Conservation (phyloP, 2,113 vertebrate genomes). For the Notarius quadriscutis region DNA sequence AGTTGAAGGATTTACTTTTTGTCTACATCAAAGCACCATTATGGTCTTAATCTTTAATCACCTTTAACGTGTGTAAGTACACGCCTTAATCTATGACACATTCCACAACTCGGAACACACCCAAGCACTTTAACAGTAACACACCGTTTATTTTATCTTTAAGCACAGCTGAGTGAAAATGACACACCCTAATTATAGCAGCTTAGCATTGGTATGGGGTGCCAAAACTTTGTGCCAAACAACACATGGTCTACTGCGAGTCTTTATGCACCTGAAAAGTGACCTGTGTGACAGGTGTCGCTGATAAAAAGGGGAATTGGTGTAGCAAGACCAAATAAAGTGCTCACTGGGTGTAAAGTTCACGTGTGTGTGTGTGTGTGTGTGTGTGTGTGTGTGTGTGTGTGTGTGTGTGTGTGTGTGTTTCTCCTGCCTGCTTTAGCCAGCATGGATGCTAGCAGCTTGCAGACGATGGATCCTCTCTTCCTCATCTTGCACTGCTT, state of each 20-base stretch:
- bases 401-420: not conserved
- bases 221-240: not conserved
- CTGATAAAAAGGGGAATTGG: not conserved
- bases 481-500: constrained; percentile 99
- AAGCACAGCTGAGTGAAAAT: not conserved
- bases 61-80: not conserved
- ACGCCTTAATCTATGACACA: not conserved
- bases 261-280: not conserved
- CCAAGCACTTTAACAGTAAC: not conserved
- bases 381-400: not conserved
- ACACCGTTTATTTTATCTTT: not conserved
- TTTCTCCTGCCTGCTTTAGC: constrained; percentile 82
- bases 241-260: not conserved
- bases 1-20: not conserved
- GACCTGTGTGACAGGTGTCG: not conserved
- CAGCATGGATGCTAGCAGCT: constrained; percentile 94
- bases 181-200: not conserved
- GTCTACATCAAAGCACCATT: not conserved
- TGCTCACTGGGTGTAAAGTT: not conserved
- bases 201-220: not conserved
- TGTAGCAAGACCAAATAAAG: not conserved
- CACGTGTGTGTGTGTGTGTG: not conserved
- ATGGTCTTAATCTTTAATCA: not conserved
- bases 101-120: not conserved
- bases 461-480: constrained; percentile 96